These are phyloP conservation scores for Synanceia verrucosa DNA, from an alignment of 2,797 vertebrate species.

Conservation along the genomic window DNA sequence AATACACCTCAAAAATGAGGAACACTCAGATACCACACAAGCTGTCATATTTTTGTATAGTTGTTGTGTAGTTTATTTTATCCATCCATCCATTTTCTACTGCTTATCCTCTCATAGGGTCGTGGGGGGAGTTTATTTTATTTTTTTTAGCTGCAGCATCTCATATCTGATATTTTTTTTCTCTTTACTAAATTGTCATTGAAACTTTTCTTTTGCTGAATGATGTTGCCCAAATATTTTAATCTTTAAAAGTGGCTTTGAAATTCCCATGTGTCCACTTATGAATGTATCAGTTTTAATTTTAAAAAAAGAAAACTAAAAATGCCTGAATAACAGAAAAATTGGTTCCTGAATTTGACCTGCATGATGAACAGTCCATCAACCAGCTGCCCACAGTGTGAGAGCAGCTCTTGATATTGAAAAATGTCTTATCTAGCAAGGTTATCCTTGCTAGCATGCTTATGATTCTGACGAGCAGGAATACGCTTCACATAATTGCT, in stretches of 20 bases:
- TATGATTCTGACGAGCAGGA: conserved; percentile 67
- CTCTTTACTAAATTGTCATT: background rate
- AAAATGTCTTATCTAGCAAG: conserved; percentile 70
- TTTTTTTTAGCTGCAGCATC: no score
- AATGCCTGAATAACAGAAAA: conserved; percentile 48
- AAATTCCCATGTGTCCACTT: background rate
- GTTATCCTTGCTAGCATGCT: conserved; percentile 62
- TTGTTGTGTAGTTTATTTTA: no score
- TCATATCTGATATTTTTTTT: no score
- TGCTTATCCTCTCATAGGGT: no score
- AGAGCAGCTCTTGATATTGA: conserved; percentile 66
- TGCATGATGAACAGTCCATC: conserved; percentile 69
- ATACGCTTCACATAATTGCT: conserved; percentile 77
- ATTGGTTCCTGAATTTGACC: conserved; percentile 77
- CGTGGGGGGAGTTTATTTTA: no score
- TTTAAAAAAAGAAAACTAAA: conserved; percentile 26
- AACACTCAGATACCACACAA: no score
- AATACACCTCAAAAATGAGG: no score
- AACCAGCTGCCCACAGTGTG: conserved; percentile 64
- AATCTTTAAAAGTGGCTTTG: background rate
- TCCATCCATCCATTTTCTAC: no score
- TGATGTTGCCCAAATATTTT: no score
- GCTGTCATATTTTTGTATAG: no score
- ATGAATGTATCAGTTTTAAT: conserved; percentile 15
- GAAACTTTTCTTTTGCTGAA: background rate